Evolutionary conservation across 2,113 vertebrate genomes (phyloP).

Genomic region (Atractosteus spatula): DNA sequence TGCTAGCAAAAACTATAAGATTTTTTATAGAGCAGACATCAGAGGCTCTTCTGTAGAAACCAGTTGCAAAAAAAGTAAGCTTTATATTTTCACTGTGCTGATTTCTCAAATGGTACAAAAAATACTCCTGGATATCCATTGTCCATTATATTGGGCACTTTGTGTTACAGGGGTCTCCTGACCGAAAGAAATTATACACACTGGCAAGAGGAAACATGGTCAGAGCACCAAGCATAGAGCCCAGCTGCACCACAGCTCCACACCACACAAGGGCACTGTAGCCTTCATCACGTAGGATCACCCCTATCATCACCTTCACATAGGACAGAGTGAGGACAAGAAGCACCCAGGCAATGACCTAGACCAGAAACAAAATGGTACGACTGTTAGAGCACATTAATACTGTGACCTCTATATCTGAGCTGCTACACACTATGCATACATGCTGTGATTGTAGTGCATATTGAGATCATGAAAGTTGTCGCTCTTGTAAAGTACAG

Average conservation of each 20-base stretch:
- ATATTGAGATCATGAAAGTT: too few relatives aligned
- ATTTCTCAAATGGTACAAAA: too few relatives aligned
- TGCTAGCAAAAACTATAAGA: too few relatives aligned
- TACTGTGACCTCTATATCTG: too few relatives aligned
- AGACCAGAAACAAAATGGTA: conserved; percentile 12
- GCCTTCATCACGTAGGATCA: conserved; percentile 73
- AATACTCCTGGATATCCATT: too few relatives aligned
- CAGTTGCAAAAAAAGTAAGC: too few relatives aligned
- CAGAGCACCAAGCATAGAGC: conserved; percentile 75
- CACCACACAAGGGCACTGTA: conserved; percentile 79
- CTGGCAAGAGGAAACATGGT: conserved; percentile 74
- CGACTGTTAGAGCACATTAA: background rate
- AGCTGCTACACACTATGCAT: too few relatives aligned
- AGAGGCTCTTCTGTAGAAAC: too few relatives aligned
- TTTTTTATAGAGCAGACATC: too few relatives aligned
- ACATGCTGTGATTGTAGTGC: too few relatives aligned
- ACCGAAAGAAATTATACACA: conserved; percentile 58
- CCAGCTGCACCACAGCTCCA: conserved; percentile 74
- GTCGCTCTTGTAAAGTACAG: too few relatives aligned
- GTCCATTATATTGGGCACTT: conserved; percentile 46
- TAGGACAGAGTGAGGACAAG: conserved; percentile 71
- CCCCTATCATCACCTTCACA: conserved; percentile 74
- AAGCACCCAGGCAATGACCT: conserved; percentile 70
- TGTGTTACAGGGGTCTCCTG: conserved; percentile 69
- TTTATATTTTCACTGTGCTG: too few relatives aligned